Conservation (phyloP, 2,888 invertebrate genomes). For the Tinea pellionella region DNA sequence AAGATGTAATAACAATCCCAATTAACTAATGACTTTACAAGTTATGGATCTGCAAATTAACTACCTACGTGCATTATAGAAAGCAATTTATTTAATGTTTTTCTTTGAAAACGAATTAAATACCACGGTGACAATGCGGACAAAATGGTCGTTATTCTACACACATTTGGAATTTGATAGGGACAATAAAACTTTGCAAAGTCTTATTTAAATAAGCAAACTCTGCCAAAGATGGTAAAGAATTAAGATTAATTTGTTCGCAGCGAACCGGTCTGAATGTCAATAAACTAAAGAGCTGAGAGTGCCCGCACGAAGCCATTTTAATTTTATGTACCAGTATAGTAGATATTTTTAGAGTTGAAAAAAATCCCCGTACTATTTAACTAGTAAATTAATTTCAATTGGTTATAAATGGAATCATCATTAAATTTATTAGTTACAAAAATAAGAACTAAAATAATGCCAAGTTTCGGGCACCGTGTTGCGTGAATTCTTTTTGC, state of each 20-base stretch:
- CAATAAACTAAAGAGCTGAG: slow-evolving; percentile 37
- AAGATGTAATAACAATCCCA: too few species aligned
- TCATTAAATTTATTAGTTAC: too few species aligned
- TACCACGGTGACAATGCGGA: neutral
- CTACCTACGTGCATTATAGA: too few species aligned
- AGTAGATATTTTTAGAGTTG: neutral
- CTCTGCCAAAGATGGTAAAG: slow-evolving; percentile 14
- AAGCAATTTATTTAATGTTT: too few species aligned
- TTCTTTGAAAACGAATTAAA: too few species aligned
- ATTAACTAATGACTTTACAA: too few species aligned
- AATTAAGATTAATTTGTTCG: slow-evolving; percentile 43
- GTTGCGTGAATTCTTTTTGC: neutral
- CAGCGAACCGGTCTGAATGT: slow-evolving; percentile 33
- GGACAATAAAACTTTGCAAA: neutral
- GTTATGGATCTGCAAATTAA: too few species aligned
- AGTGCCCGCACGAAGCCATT: slow-evolving; percentile 18
- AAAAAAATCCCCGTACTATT: neutral
- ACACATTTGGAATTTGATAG: neutral
- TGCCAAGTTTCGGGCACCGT: neutral
- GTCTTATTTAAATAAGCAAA: slow-evolving; percentile 1
- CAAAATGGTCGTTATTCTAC: neutral
- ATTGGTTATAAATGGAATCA: neutral
- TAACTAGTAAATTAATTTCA: neutral
- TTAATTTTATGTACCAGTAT: neutral
- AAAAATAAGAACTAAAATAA: too few species aligned